Evolutionary conservation across 1,140 invertebrate species (phyloP).

Genomic region (Bombus soroeensis): DNA sequence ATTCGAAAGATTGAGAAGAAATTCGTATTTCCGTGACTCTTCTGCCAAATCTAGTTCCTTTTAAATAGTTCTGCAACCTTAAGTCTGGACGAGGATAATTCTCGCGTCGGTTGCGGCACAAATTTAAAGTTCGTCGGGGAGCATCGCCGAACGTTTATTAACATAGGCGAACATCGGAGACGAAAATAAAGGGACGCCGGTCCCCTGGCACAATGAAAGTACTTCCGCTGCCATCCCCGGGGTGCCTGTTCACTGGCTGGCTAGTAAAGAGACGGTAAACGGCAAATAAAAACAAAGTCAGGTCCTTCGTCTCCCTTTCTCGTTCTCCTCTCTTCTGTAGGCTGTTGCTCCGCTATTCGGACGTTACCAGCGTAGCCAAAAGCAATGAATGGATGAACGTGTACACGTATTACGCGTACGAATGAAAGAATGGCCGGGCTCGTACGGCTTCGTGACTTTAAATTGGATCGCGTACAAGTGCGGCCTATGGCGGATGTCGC

Average conservation of each 20-base stretch:
- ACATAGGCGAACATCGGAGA: slow-evolving; percentile 63
- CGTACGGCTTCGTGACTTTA: slow-evolving; percentile 78
- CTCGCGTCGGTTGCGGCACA: neutral
- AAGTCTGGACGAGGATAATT: neutral
- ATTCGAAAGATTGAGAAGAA: neutral
- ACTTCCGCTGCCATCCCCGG: slow-evolving; percentile 68
- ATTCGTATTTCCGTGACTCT: neutral
- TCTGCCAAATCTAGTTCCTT: neutral
- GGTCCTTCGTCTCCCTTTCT: slow-evolving; percentile 53
- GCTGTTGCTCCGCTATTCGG: neutral
- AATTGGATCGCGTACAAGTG: slow-evolving; percentile 82
- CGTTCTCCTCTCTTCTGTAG: neutral
- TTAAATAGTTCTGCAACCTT: neutral
- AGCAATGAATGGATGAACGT: slow-evolving; percentile 69
- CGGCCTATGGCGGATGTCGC: slow-evolving; percentile 80
- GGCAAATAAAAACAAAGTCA: slow-evolving; percentile 75
- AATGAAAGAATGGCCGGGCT: slow-evolving; percentile 73
- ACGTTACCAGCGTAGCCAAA: slow-evolving; percentile 15
- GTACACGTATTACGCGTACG: slow-evolving; percentile 63
- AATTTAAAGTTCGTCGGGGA: slow-evolving; percentile 39
- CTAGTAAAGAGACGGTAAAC: slow-evolving; percentile 68
- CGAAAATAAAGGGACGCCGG: slow-evolving; percentile 70
- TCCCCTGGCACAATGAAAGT: slow-evolving; percentile 71
- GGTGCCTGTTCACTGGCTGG: slow-evolving; percentile 55
- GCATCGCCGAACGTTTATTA: slow-evolving; percentile 48